These are phyloP conservation scores for Scophthalmus maximus DNA, from an alignment of 2,113 vertebrate genomes.

Conservation along the genomic window DNA sequence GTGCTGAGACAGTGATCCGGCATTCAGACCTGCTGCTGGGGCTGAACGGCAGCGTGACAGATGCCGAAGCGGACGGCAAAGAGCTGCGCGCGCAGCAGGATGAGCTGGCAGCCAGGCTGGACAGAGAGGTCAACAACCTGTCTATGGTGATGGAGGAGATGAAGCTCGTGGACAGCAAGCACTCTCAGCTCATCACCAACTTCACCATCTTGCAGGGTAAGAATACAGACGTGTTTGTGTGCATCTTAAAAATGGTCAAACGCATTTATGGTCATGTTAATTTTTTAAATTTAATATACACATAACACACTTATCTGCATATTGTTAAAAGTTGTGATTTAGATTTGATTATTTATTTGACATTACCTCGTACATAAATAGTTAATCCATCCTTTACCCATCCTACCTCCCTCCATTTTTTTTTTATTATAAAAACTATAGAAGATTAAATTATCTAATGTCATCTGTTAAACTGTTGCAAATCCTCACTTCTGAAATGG, in stretches of 20 bases:
- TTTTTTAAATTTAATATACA: too few species aligned
- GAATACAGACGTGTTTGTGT: neutral
- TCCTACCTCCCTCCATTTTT: too few species aligned
- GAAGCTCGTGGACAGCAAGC: slow-evolving; percentile 97
- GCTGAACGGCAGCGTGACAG: slow-evolving; percentile 89
- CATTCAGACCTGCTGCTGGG: slow-evolving; percentile 90
- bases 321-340: too few species aligned
- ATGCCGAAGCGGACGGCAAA: slow-evolving; percentile 85
- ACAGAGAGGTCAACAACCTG: slow-evolving; percentile 91
- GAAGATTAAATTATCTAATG: too few species aligned
- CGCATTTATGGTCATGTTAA: too few species aligned
- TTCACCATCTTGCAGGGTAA: slow-evolving; percentile 97
- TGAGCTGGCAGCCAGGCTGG: slow-evolving; percentile 88
- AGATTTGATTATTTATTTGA: too few species aligned
- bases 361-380: too few species aligned
- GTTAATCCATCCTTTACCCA: too few species aligned
- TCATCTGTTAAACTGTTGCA: too few species aligned
- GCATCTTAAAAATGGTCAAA: neutral
- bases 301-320: too few species aligned
- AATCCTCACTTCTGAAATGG: too few species aligned
- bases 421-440: too few species aligned
- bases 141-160: slow-evolving; percentile 98
- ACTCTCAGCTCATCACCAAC: slow-evolving; percentile 96
- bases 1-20: slow-evolving; percentile 89
- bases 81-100: slow-evolving; percentile 91